phyloP scores from a whole-genome alignment of 2,113 vertebrate species.

The Pristiophorus japonicus region DNA sequence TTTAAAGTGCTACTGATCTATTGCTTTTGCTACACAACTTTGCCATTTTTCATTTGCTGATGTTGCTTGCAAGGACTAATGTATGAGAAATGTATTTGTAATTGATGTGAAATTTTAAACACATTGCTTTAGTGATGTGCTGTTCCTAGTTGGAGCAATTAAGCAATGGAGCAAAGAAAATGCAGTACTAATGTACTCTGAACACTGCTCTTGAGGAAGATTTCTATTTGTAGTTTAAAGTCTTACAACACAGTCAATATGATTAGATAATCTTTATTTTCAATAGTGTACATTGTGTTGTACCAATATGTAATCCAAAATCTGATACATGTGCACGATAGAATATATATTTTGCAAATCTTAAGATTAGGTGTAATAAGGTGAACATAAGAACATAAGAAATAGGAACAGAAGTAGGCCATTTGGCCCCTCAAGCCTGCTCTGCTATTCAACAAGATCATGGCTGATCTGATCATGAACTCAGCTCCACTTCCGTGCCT shows the following conservation, averaged over 20 bases:
- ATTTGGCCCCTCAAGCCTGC: too few relatives aligned
- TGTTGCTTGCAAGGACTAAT: background rate
- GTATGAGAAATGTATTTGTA: background rate
- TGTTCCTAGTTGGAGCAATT: background rate
- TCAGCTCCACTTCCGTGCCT: too few relatives aligned
- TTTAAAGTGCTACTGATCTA: too few relatives aligned
- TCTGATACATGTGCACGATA: background rate
- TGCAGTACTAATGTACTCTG: background rate
- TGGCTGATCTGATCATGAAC: too few relatives aligned
- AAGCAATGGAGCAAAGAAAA: too few relatives aligned
- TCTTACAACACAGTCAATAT: background rate
- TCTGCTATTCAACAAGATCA: too few relatives aligned
- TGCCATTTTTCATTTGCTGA: background rate
- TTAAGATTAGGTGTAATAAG: background rate
- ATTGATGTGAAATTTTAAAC: background rate
- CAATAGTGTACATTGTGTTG: background rate
- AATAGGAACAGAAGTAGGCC: too few relatives aligned
- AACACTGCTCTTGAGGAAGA: background rate
- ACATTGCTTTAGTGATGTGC: background rate
- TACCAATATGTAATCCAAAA: background rate
- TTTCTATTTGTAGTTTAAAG: background rate
- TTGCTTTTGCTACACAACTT: background rate
- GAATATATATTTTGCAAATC: background rate
- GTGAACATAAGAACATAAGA: too few relatives aligned
- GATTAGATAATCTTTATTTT: background rate